phyloP scores from a whole-genome alignment of 2,888 invertebrate genomes.

The Bhutanitis thaidina region DNA sequence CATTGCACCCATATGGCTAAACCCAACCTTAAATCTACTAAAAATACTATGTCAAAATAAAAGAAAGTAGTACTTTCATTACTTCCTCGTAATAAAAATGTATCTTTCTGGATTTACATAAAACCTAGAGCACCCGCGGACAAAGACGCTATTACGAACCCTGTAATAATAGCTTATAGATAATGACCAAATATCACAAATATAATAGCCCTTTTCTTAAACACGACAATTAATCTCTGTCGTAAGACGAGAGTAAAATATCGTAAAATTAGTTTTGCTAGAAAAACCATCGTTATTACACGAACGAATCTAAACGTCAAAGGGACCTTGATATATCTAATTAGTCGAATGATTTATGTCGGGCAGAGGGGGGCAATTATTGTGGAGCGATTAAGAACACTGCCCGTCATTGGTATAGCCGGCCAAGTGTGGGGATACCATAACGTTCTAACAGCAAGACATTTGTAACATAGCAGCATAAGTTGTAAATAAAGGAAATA shows the following conservation, averaged over 20 bases:
- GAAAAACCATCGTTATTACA: slow-evolving; percentile 19
- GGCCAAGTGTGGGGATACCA: slow-evolving; percentile 17
- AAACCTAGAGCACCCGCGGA: no score
- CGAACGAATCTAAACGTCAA: slow-evolving; percentile 29
- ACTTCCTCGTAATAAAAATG: no score
- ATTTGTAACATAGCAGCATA: no score
- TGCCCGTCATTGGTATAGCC: slow-evolving; percentile 31
- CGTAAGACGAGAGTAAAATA: slow-evolving; percentile 2
- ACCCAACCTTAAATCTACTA: no score
- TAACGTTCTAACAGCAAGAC: not conserved
- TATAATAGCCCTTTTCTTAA: slow-evolving; percentile 2
- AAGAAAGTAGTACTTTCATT: no score
- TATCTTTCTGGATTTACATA: no score
- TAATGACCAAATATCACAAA: not conserved
- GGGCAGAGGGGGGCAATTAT: slow-evolving; percentile 50
- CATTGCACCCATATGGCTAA: no score
- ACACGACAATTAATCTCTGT: slow-evolving; percentile 12
- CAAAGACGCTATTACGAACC: no score
- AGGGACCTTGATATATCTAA: slow-evolving; percentile 45
- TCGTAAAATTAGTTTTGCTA: slow-evolving; percentile 15
- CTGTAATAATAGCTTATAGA: no score
- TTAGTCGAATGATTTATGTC: slow-evolving; percentile 54
- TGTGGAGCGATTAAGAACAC: slow-evolving; percentile 39
- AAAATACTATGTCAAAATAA: no score
- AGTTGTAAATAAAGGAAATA: no score